These are phyloP conservation scores for Leptosomus discolor DNA, from an alignment of 2,113 vertebrate genomes.

Conservation along the genomic window DNA sequence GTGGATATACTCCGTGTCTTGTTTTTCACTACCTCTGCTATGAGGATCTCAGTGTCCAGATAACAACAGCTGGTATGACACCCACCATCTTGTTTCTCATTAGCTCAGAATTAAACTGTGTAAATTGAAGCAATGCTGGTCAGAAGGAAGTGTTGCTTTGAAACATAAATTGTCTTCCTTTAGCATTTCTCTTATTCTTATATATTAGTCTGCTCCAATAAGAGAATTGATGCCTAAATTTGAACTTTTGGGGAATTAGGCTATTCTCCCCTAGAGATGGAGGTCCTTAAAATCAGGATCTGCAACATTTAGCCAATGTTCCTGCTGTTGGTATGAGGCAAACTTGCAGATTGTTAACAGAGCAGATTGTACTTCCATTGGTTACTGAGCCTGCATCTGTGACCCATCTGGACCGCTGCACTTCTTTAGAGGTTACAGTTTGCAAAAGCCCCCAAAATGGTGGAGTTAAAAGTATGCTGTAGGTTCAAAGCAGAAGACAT, in stretches of 20 bases:
- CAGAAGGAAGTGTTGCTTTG: neutral
- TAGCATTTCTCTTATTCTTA: neutral
- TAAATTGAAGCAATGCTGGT: neutral
- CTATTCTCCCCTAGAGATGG: neutral
- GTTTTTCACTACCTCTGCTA: neutral
- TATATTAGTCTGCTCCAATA: fast-evolving
- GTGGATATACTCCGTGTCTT: neutral
- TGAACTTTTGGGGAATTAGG: neutral
- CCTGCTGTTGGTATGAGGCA: neutral
- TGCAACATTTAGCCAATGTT: neutral
- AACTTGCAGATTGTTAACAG: neutral
- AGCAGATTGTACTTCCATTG: neutral
- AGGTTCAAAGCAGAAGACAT: neutral
- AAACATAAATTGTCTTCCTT: neutral
- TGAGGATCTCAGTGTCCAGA: neutral
- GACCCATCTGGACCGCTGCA: neutral
- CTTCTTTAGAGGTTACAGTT: neutral
- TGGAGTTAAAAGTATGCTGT: neutral
- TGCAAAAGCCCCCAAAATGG: neutral
- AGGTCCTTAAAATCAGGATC: neutral
- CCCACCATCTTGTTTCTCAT: neutral
- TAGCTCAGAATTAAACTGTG: neutral
- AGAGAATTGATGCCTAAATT: neutral
- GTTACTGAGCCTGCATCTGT: neutral
- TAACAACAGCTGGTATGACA: neutral